Evolutionary conservation across 1,140 invertebrate species (phyloP).

Genomic region (Drosophila willistoni): DNA sequence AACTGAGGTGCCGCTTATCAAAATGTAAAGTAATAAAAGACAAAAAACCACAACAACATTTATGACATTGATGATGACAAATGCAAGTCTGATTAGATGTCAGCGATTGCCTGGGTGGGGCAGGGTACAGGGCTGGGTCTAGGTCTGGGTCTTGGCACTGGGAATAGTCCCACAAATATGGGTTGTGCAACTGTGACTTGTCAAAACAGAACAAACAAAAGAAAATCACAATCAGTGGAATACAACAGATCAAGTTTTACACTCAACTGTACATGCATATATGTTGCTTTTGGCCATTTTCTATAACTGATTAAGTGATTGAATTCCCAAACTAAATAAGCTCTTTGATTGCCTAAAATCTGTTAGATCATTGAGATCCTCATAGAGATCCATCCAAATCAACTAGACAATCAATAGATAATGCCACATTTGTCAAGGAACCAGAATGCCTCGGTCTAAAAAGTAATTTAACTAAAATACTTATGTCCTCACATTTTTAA

Average conservation of each 20-base stretch:
- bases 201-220: not conserved
- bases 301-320: no score
- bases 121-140: constrained; percentile 4
- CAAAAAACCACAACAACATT: constrained; percentile 19
- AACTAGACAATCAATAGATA: no score
- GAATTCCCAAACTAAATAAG: no score
- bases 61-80: constrained; percentile 51
- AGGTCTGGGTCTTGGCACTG: not conserved
- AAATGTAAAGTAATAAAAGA: constrained; percentile 43
- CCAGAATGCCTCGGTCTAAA: no score
- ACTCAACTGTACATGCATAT: not conserved
- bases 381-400: no score
- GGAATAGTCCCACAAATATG: constrained; percentile 6
- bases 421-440: no score
- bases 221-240: not conserved
- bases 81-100: constrained; percentile 52
- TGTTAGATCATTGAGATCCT: no score
- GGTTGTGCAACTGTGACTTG: constrained; percentile 1
- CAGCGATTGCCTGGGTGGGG: constrained; percentile 18
- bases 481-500: no score
- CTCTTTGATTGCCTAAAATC: no score
- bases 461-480: no score
- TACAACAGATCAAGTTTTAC: not conserved
- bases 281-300: not conserved
- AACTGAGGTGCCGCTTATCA: constrained; percentile 36